Evolutionary conservation across 2,113 vertebrate species (phyloP).

Genomic region (Protobothrops flavoviridis): DNA sequence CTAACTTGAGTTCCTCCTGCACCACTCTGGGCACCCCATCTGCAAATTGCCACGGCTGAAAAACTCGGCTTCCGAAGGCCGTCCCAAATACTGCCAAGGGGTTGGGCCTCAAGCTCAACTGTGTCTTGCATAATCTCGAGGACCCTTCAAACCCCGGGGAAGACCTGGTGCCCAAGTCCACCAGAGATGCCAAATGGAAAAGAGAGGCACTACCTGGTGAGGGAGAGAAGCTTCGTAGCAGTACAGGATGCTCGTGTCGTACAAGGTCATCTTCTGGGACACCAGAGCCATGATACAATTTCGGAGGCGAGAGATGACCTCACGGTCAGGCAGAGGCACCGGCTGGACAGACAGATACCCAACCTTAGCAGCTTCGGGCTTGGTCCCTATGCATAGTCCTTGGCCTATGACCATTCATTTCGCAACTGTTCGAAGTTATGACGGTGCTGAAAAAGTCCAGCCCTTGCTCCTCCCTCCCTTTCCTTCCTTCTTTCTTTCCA

Average conservation of each 20-base stretch:
- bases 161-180: not conserved
- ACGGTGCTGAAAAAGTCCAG: not conserved
- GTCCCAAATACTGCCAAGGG: not conserved
- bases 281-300: constrained; percentile 89
- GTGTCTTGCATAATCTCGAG: not conserved
- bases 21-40: no score
- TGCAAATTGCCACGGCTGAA: no score
- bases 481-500: no score
- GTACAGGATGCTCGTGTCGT: constrained; percentile 94
- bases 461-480: not conserved
- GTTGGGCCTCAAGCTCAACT: not conserved
- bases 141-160: not conserved
- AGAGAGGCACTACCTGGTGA: constrained; percentile 79
- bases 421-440: not conserved
- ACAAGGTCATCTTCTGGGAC: constrained; percentile 85
- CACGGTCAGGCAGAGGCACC: constrained; percentile 82
- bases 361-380: not conserved
- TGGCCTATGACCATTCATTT: not conserved
- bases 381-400: not conserved
- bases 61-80: not conserved
- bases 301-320: constrained; percentile 93
- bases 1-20: not conserved
- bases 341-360: constrained; percentile 68
- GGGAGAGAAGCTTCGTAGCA: constrained; percentile 91
- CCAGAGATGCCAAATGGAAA: no score